phyloP scores from a whole-genome alignment of 2,113 vertebrate species.

The Phalacrocorax brasilianus region DNA sequence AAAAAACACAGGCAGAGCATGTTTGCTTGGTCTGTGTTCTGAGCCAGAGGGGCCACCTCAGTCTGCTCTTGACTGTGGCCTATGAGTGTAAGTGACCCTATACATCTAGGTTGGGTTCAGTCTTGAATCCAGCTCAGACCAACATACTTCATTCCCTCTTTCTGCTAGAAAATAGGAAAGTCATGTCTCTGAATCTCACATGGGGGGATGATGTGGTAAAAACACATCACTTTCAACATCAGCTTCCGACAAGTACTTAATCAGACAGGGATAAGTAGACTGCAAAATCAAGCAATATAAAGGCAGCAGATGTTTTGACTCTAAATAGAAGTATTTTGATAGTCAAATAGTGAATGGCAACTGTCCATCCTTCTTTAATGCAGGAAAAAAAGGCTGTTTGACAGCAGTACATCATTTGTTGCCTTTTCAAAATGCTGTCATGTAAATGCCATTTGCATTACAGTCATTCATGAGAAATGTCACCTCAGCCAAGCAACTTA shows the following conservation, averaged over 20 bases:
- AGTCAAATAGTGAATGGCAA: conserved; percentile 3
- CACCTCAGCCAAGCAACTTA: conserved; percentile 4
- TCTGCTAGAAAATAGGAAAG: background rate
- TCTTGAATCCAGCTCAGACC: background rate
- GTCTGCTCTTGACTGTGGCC: background rate
- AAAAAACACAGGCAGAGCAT: fast-evolving
- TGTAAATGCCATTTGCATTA: conserved; percentile 30
- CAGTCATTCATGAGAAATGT: conserved; percentile 32
- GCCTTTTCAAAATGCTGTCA: background rate
- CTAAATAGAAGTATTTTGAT: background rate
- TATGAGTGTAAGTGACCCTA: background rate
- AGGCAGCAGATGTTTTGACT: background rate
- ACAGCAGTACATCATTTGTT: conserved; percentile 8
- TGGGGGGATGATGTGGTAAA: background rate
- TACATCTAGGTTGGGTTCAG: background rate
- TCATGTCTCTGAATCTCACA: background rate
- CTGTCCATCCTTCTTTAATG: background rate
- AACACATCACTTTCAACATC: background rate
- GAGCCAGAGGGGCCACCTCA: background rate
- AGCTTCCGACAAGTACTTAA: background rate
- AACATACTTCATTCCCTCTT: background rate
- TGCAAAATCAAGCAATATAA: background rate
- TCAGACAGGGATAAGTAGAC: background rate
- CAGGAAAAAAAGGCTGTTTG: background rate
- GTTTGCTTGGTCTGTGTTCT: background rate